Evolutionary conservation across 2,888 invertebrate species (phyloP).

Genomic region (Drosophila austrosaltans): DNA sequence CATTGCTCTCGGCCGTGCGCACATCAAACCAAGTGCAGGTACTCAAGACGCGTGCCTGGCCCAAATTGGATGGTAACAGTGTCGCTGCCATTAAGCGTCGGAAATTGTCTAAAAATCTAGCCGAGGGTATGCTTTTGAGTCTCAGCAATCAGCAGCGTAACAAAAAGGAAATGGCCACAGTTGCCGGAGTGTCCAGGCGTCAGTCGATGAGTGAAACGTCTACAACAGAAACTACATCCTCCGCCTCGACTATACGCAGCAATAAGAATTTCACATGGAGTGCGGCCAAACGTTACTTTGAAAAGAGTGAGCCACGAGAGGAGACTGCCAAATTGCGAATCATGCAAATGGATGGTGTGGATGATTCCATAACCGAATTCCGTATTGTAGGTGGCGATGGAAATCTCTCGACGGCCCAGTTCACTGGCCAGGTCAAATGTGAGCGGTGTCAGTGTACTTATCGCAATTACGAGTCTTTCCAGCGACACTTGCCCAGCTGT

Average conservation of each 20-base stretch:
- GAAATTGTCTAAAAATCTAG: slow-evolving; percentile 85
- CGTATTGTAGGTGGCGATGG: slow-evolving; percentile 83
- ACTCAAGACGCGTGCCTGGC: slow-evolving; percentile 61
- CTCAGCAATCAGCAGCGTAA: slow-evolving; percentile 70
- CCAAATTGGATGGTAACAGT: slow-evolving; percentile 71
- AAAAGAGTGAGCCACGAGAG: slow-evolving; percentile 59
- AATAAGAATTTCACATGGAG: slow-evolving; percentile 81
- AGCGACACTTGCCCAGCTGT: slow-evolving; percentile 90
- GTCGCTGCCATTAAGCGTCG: slow-evolving; percentile 86
- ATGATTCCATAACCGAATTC: slow-evolving; percentile 86
- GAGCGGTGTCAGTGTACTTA: slow-evolving; percentile 94
- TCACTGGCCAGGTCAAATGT: slow-evolving; percentile 89
- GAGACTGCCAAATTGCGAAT: slow-evolving; percentile 83
- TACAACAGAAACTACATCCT: slow-evolving; percentile 49
- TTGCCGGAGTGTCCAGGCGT: slow-evolving; percentile 65
- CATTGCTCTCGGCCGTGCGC: slow-evolving; percentile 79
- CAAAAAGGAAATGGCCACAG: slow-evolving; percentile 67
- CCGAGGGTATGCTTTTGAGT: slow-evolving; percentile 83
- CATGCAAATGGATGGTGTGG: slow-evolving; percentile 88
- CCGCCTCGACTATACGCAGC: slow-evolving; percentile 58
- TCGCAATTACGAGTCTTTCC: slow-evolving; percentile 91
- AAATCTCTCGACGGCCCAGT: slow-evolving; percentile 74
- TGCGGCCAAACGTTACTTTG: slow-evolving; percentile 80
- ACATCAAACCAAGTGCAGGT: slow-evolving; percentile 63
- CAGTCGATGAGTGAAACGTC: slow-evolving; percentile 81